These are phyloP conservation scores for Endotricha flammealis DNA, from an alignment of 2,888 invertebrate species.

Conservation along the genomic window DNA sequence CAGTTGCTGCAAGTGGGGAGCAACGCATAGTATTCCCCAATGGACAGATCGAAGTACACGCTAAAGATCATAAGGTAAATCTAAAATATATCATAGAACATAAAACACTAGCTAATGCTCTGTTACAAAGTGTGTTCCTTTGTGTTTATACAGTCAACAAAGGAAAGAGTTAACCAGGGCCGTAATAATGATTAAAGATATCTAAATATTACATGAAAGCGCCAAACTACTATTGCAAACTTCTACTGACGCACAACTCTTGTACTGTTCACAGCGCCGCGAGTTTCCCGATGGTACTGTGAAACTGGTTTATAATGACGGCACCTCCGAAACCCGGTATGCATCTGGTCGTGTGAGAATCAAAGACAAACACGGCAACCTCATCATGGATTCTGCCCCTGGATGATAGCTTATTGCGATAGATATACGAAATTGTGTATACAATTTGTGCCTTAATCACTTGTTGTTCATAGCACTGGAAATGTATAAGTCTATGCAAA, in stretches of 20 bases:
- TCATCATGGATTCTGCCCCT: constrained; percentile 84
- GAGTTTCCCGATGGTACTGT: constrained; percentile 96
- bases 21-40: constrained; percentile 87
- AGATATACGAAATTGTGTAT: background rate
- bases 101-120: too few relatives aligned
- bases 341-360: constrained; percentile 91
- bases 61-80: constrained; percentile 87
- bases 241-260: too few relatives aligned
- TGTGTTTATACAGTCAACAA: too few relatives aligned
- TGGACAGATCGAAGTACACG: constrained; percentile 93
- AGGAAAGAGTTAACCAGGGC: too few relatives aligned
- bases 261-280: constrained; percentile 79
- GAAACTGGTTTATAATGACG: constrained; percentile 92
- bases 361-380: constrained; percentile 90
- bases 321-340: constrained; percentile 94
- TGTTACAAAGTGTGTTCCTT: too few relatives aligned
- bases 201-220: too few relatives aligned
- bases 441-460: constrained; percentile 2
- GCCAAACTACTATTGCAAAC: too few relatives aligned
- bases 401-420: constrained; percentile 28
- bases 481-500: too few relatives aligned
- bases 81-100: too few relatives aligned
- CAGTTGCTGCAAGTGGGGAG: constrained; percentile 82
- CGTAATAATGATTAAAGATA: too few relatives aligned
- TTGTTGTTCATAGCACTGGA: background rate